Conservation (phyloP, 1,140 invertebrate genomes). For the Cephus cinctus region DNA sequence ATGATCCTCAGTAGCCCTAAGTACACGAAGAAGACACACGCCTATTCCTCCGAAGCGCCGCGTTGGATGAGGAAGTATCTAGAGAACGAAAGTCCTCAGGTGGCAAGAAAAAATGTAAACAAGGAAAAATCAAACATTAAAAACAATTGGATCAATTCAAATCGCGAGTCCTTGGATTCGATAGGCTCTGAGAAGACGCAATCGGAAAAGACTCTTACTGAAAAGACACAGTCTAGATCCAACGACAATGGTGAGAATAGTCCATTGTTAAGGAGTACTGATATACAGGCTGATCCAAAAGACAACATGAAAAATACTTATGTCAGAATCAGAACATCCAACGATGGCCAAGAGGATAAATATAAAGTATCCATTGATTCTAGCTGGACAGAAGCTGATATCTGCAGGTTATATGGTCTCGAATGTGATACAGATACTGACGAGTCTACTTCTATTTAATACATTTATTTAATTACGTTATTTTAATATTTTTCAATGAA, state of each 20-base stretch:
- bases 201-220: neutral
- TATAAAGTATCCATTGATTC: conserved; percentile 35
- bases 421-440: conserved; percentile 38
- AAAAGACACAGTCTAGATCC: neutral
- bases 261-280: neutral
- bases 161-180: neutral
- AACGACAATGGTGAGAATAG: neutral
- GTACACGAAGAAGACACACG: conserved; percentile 40
- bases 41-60: conserved; percentile 41
- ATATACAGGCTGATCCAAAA: too few relatives aligned
- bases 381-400: conserved; percentile 28
- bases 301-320: conserved; percentile 29
- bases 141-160: neutral
- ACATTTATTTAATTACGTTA: too few relatives aligned
- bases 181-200: neutral
- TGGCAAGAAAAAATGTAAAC: too few relatives aligned
- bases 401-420: conserved; percentile 28
- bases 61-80: conserved; percentile 48
- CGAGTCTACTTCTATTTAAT: conserved; percentile 50
- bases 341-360: conserved; percentile 26
- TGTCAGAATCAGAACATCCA: conserved; percentile 37
- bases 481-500: neutral
- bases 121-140: neutral
- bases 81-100: conserved; percentile 27
- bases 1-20: conserved; percentile 41